Conservation (phyloP, 92 coral and sea anemone species). For the Porites evermanni region DNA sequence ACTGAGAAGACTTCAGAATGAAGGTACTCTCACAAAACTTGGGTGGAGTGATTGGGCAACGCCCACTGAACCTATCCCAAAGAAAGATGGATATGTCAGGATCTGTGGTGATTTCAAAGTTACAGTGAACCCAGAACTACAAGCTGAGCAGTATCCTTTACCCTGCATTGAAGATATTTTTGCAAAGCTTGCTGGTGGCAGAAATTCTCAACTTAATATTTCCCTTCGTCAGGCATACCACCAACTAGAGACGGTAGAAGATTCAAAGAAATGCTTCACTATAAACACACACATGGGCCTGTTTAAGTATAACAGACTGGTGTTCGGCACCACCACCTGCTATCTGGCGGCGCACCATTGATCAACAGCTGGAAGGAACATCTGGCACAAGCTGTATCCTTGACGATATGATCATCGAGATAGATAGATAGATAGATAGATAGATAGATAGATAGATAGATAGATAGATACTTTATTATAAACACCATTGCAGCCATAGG, state of each 20-base stretch:
- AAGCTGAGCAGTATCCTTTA: slow-evolving; percentile 14
- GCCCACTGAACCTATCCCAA: slow-evolving; percentile 20
- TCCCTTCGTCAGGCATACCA: neutral
- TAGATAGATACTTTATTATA: too few species aligned
- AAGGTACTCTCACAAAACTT: slow-evolving; percentile 24
- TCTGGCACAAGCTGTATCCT: slow-evolving; percentile 2
- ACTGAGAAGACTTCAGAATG: slow-evolving; percentile 14
- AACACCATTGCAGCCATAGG: too few species aligned
- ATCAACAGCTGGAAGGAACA: slow-evolving; percentile 53
- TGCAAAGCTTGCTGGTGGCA: neutral
- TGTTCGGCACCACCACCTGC: slow-evolving; percentile 63
- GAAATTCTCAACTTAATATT: neutral
- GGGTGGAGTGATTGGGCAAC: slow-evolving; percentile 39
- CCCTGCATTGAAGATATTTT: neutral
- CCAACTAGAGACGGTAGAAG: neutral
- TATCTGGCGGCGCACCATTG: slow-evolving; percentile 61
- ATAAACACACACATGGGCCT: slow-evolving; percentile 5
- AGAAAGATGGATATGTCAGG: slow-evolving; percentile 21
- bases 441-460: too few species aligned
- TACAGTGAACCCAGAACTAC: neutral
- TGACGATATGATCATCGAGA: too few species aligned
- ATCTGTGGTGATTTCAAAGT: slow-evolving; percentile 41
- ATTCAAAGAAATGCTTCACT: neutral
- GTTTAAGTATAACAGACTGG: slow-evolving; percentile 62
- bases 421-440: too few species aligned